Evolutionary conservation across 2,797 vertebrate genomes (phyloP).

Genomic region (Chaetophractus vellerosus): DNA sequence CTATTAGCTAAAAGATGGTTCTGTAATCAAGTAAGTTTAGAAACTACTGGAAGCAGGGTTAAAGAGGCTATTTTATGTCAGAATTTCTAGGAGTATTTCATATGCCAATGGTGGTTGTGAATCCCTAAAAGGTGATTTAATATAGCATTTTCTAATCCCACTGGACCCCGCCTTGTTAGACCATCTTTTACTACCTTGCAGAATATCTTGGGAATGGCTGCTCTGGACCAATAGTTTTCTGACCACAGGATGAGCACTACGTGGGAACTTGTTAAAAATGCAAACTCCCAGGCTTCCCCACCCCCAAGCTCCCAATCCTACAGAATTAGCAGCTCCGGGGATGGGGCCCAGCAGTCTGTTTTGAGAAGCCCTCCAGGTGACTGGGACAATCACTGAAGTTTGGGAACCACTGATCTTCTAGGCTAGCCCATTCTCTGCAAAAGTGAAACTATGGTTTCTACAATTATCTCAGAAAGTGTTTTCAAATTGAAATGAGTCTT

Average conservation of each 20-base stretch:
- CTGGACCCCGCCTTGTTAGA: background rate
- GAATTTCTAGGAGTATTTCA: background rate
- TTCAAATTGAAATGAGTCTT: slow-evolving; percentile 24
- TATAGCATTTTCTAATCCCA: background rate
- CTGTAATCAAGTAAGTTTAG: background rate
- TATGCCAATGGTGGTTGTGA: background rate
- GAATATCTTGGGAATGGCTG: background rate
- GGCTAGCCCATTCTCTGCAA: background rate
- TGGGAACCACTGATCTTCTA: background rate
- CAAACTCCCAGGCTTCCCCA: background rate
- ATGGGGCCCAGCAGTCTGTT: background rate
- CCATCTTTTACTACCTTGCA: background rate
- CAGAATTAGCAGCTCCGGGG: background rate
- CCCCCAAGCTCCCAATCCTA: background rate
- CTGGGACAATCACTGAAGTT: background rate
- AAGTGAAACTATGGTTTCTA: background rate
- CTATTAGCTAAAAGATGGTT: background rate
- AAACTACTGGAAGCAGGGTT: background rate
- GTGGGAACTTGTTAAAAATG: background rate
- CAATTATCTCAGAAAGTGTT: background rate
- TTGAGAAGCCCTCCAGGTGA: background rate
- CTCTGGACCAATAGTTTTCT: background rate
- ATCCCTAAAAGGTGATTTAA: background rate
- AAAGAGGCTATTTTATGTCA: background rate
- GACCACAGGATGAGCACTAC: too few species aligned